These are phyloP conservation scores for Andinoacara biseriatus DNA, from an alignment of 2,113 vertebrate genomes.

Conservation along the genomic window DNA sequence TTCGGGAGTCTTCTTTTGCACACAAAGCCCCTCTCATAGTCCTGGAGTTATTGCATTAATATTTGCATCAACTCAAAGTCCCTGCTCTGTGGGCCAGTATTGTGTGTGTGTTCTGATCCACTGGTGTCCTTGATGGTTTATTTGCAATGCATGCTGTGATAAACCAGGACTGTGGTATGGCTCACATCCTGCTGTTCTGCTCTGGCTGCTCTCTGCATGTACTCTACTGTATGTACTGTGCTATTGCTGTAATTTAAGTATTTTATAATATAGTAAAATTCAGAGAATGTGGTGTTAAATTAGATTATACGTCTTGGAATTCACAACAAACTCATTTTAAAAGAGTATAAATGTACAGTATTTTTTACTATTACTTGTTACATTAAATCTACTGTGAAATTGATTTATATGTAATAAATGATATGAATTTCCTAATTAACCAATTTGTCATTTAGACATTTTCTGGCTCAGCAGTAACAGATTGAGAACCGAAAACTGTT, in stretches of 20 bases:
- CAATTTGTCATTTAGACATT: not conserved
- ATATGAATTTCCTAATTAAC: not conserved
- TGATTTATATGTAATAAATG: not conserved
- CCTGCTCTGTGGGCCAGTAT: constrained; percentile 10
- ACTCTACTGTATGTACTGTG: constrained; percentile 25
- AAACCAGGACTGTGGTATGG: not conserved
- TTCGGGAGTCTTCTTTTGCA: constrained; percentile 15
- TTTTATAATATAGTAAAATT: not conserved
- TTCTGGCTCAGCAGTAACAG: not conserved
- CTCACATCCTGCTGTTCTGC: not conserved
- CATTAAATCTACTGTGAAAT: constrained; percentile 10
- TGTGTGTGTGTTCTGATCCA: constrained; percentile 24
- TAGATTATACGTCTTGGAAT: not conserved
- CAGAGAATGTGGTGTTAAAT: constrained; percentile 1
- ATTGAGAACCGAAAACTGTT: not conserved
- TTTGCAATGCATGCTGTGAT: constrained; percentile 37
- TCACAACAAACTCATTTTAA: not conserved
- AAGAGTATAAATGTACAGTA: not conserved
- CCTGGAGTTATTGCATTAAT: not conserved
- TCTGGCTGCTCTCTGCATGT: constrained; percentile 49
- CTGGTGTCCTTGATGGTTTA: constrained; percentile 37
- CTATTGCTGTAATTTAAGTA: constrained; percentile 19
- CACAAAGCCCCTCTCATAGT: not conserved
- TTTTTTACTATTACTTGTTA: constrained; percentile 28
- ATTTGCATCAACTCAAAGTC: not conserved